Percentiles rank a stretch among this genome's conserved stretches.
These are phyloP conservation scores for Drosophila melanosoma DNA, from an alignment of 2,888 invertebrate genomes.

Conservation along the genomic window DNA sequence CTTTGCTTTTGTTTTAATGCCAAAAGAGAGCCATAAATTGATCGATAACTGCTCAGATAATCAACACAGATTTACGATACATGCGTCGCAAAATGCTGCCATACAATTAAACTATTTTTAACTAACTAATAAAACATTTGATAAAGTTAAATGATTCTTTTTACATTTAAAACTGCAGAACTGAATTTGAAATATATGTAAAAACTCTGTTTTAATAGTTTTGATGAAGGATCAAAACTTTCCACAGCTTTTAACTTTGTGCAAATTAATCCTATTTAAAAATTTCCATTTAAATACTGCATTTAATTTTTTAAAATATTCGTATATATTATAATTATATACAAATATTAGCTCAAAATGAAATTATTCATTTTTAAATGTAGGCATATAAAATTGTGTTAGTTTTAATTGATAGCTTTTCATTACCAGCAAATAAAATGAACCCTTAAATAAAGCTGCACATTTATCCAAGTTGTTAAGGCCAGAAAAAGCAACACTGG, in stretches of 20 bases:
- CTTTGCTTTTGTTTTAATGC: conserved; percentile 12
- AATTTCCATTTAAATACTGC: neutral
- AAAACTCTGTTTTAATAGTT: neutral
- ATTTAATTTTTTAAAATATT: too few species aligned
- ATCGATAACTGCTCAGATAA: conserved; percentile 21
- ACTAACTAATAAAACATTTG: neutral
- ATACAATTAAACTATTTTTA: neutral
- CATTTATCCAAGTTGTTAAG: conserved; percentile 7
- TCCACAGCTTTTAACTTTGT: neutral
- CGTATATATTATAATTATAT: too few species aligned
- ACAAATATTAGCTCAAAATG: neutral
- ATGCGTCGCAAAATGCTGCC: neutral
- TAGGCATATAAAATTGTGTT: neutral
- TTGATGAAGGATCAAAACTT: neutral
- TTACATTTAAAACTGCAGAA: too few species aligned
- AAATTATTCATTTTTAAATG: neutral
- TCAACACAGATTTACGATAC: conserved; percentile 1
- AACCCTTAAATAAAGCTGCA: neutral
- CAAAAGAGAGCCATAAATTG: conserved; percentile 10
- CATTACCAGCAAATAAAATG: neutral
- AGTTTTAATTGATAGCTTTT: neutral
- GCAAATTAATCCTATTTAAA: neutral
- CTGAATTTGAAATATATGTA: neutral
- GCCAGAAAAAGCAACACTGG: conserved; percentile 13
- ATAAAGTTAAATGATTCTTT: neutral